Base-by-base conservation (phyloP, 2,113 vertebrate species). In the Pardalotus punctatus region DNA sequence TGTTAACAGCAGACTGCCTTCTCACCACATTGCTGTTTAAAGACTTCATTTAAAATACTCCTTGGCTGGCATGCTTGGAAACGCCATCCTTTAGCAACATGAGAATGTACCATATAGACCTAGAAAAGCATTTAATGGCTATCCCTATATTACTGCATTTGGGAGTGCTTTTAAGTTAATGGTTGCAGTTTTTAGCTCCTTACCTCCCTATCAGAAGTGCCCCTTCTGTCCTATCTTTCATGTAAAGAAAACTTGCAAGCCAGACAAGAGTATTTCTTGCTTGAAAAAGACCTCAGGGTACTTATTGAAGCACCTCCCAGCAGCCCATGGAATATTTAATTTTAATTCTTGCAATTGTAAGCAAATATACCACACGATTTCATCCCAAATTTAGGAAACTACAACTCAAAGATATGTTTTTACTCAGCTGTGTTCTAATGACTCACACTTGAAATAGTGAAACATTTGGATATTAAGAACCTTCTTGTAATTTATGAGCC, bases 11-110 rank as follows among this genome's bases (percentile, higher is more conserved):
- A 94, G 51, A 92, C 74, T 96, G 83, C 84, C 60, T 71, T 95
- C 50, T 89, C 70, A 76, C 33, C 77, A 91, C 77, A 78, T 31
- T 92, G 51, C 29, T 47, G 65, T 88, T 96, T 88, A 82, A 97
- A 94, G 90, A 94, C 86, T 91, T 96, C 31, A 85, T 97, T 97
- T 96, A 88, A 96, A 86, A 91, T 62, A 90, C 22, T 74, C 81
- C 47, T 89, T 16, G 35, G 76, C 0, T 93, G 67, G 86, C 53
- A 40, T 42, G 53, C 81, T 96, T 90, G 93, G 91, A 97, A 96
- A 79, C 48, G 31, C 33, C 33, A 73, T 81, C 51, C 48, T 88
- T 90, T 33, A 88, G 58, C n/a, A 82, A 86, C 42, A 35, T 16
- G 35, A 45, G 19, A 93, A 50, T 10, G 21, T 14, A 73, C 23